phyloP scores from a whole-genome alignment of 2,888 invertebrate genomes.

The Hirtodrosophila trivittata region DNA sequence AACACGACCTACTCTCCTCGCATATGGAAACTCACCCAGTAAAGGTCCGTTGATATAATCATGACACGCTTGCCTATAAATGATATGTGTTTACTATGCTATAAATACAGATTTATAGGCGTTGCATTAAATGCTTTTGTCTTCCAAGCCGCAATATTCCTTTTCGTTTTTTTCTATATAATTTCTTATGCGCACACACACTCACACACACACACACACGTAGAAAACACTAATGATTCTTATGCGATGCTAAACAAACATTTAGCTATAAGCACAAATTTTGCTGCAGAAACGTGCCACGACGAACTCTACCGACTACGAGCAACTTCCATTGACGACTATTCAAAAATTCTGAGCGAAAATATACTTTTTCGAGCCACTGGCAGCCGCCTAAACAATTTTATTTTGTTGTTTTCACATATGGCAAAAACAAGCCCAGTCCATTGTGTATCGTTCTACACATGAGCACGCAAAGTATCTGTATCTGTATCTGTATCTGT shows the following conservation, averaged over 20 bases:
- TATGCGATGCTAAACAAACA: conserved; percentile 50
- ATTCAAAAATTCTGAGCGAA: conserved; percentile 70
- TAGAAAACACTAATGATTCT: conserved; percentile 44
- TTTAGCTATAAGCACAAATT: conserved; percentile 27
- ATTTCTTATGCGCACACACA: conserved; percentile 27
- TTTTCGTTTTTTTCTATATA: conserved; percentile 25
- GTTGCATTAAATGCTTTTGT: conserved; percentile 42
- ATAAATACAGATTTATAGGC: conserved; percentile 49
- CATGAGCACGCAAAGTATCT: conserved; percentile 52
- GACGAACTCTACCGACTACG: conserved; percentile 40
- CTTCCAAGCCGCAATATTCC: conserved; percentile 20
- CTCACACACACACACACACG: conserved; percentile 15
- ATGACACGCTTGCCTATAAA: conserved; percentile 52
- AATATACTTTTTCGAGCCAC: conserved; percentile 37
- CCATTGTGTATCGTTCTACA: conserved; percentile 58
- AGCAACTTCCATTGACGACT: conserved; percentile 69
- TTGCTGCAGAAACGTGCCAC: not conserved
- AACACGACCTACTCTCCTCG: conserved; percentile 4
- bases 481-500: conserved; percentile 32
- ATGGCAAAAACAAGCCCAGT: conserved; percentile 78
- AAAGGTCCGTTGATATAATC: conserved; percentile 65
- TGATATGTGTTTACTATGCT: conserved; percentile 45
- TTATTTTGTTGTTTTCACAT: conserved; percentile 53
- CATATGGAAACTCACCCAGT: conserved; percentile 58
- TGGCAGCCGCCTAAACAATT: conserved; percentile 71